These are phyloP conservation scores for Ferrisia virgata DNA, from an alignment of 2,888 invertebrate genomes.

Conservation along the genomic window DNA sequence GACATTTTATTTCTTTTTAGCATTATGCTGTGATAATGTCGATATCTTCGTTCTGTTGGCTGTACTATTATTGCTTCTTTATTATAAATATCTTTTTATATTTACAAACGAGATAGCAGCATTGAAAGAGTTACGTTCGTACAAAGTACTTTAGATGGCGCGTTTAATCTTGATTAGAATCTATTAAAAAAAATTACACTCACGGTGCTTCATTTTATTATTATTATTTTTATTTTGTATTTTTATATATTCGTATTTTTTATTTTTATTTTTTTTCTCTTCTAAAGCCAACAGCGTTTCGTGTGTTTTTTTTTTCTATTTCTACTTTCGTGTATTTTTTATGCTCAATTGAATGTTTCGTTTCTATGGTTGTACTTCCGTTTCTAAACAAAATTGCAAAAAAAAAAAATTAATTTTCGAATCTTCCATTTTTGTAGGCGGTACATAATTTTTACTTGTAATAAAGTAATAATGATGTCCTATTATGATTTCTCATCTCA, in stretches of 20 bases:
- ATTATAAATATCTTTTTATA: neutral
- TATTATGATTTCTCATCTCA: neutral
- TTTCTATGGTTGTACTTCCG: neutral
- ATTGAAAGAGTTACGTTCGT: neutral
- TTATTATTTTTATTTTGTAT: constrained; percentile 1
- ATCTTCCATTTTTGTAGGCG: neutral
- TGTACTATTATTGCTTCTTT: neutral
- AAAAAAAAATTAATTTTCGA: neutral
- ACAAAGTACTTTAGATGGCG: neutral
- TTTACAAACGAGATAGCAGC: neutral
- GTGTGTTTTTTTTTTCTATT: neutral
- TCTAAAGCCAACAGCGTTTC: neutral
- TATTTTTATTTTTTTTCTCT: neutral
- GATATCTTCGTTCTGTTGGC: neutral
- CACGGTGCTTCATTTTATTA: neutral
- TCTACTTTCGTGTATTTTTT: no score
- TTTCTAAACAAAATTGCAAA: no score
- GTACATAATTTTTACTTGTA: neutral
- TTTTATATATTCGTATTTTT: neutral
- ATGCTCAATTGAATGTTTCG: neutral
- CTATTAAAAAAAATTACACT: no score
- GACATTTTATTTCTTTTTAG: neutral
- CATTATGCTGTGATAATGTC: constrained; percentile 1
- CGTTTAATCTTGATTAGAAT: neutral
- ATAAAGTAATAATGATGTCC: no score